Evolutionary conservation across 2,888 invertebrate genomes (phyloP), one percentile per base, ranked within the genome.

Genomic region (Drosophila monieri): DNA sequence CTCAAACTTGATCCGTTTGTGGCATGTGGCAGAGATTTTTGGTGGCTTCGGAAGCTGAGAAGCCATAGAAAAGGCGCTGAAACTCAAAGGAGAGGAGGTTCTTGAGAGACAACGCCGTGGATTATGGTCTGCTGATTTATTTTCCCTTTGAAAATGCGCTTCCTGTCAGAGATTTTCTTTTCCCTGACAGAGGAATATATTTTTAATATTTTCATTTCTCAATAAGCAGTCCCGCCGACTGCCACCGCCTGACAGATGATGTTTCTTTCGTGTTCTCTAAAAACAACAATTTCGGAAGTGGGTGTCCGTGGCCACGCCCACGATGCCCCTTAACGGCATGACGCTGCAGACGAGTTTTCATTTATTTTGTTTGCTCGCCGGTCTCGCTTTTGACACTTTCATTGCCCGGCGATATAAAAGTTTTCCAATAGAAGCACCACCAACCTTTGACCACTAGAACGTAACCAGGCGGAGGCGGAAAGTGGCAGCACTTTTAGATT

Each of bases 271-370:
- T 67, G 61, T 59, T 54, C 56, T 47, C 44, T 35, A 8, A 44
- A 58, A 46, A 46, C 56, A 58, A 76, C 47, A 67, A 57, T 71
- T 39, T 55, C 4, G 25, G 15, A 32, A 32, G 32, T 2, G 37
- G 43, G 25, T 14, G 37, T 52, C 64, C 10, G 46, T 51, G 44
- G 21, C 47, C 41, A 53, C 27, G 27, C 27, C 27, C 27, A 27
- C 27, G 9, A 23, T 64, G 70, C 55, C 79, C 73, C 69, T 66
- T 64, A 70, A 41, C 43, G 53, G 70, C 55, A 74, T 75, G 77
- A 80, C 64, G 68, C 65, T 66, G 58, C 52, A 67, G 49, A 57
- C 54, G 61, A 62, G 59, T 58, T 62, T 58, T 49, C 49, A 44
- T 62, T 58, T 62, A 58, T 58, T 62, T 58, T 44, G 41, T 18